Percentiles rank a stretch among this genome's conserved stretches.
These are phyloP conservation scores for Tokudaia muenninki DNA, from an alignment of 2,797 vertebrate genomes.

Conservation along the genomic window DNA sequence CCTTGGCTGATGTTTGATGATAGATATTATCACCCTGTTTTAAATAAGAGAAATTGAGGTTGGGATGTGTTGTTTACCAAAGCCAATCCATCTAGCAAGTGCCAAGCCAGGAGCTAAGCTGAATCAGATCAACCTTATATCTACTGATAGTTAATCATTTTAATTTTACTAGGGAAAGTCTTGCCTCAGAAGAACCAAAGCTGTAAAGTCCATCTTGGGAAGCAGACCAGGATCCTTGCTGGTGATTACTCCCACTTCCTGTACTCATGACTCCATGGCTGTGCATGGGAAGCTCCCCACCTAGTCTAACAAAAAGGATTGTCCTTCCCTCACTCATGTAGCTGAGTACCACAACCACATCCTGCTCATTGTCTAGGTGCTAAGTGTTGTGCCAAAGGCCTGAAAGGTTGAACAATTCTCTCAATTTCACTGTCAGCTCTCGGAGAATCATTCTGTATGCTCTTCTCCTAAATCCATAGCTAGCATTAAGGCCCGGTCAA, in stretches of 20 bases:
- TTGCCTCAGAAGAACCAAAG: background rate
- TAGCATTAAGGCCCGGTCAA: background rate
- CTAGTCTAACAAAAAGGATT: background rate
- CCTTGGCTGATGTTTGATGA: background rate
- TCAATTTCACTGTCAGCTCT: background rate
- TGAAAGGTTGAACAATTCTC: background rate
- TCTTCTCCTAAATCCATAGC: background rate
- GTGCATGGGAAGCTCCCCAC: background rate
- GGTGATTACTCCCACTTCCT: background rate
- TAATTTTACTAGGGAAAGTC: too few relatives aligned
- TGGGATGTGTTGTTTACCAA: background rate
- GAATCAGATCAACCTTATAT: background rate
- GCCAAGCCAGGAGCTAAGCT: background rate
- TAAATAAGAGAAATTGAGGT: constrained; percentile 25
- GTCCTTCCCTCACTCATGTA: background rate
- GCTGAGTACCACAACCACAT: background rate
- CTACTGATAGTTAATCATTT: background rate
- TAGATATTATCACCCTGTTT: background rate
- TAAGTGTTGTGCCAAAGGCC: background rate
- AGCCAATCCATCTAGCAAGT: background rate
- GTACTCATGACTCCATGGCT: background rate
- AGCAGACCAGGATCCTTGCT: background rate
- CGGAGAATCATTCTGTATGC: background rate
- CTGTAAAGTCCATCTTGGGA: background rate
- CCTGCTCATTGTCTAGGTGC: background rate